Evolutionary conservation across 2,113 vertebrate species (phyloP).

Genomic region (Scortum barcoo): DNA sequence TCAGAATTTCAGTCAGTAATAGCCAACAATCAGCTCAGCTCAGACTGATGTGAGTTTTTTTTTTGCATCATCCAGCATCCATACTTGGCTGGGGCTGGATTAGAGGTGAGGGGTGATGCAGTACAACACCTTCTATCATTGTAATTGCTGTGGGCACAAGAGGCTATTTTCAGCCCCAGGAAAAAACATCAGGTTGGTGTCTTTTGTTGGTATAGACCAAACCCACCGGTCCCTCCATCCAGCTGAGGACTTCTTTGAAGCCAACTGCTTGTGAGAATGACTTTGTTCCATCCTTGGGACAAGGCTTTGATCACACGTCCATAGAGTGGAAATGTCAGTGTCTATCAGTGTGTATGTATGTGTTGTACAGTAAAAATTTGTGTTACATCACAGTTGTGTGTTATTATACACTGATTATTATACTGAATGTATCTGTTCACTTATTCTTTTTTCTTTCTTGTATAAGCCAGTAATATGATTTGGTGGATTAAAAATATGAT

Average conservation of each 20-base stretch:
- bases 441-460: background rate
- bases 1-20: background rate
- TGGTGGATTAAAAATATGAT: background rate
- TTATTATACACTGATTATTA: too few relatives aligned
- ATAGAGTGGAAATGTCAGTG: constrained; percentile 22
- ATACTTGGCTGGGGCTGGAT: constrained; percentile 1
- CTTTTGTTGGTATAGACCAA: constrained; percentile 45
- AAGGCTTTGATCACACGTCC: constrained; percentile 50
- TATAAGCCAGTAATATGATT: background rate
- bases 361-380: background rate
- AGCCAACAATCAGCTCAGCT: background rate
- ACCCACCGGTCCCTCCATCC: constrained; percentile 24
- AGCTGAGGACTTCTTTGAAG: constrained; percentile 57
- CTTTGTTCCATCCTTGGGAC: constrained; percentile 41
- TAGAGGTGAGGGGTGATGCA: constrained; percentile 15
- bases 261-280: constrained; percentile 42
- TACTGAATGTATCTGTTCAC: too few relatives aligned
- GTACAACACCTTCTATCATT: constrained; percentile 36
- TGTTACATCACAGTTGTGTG: background rate
- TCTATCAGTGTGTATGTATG: constrained; percentile 18
- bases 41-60: constrained; percentile 3
- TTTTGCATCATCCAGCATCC: constrained; percentile 17
- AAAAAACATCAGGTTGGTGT: constrained; percentile 6
- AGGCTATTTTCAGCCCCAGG: constrained; percentile 23
- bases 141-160: constrained; percentile 38